Evolutionary conservation across 2,888 invertebrate species (phyloP), one percentile per base, ranked within the genome.

Genomic region (Cacoxenus indagator): DNA sequence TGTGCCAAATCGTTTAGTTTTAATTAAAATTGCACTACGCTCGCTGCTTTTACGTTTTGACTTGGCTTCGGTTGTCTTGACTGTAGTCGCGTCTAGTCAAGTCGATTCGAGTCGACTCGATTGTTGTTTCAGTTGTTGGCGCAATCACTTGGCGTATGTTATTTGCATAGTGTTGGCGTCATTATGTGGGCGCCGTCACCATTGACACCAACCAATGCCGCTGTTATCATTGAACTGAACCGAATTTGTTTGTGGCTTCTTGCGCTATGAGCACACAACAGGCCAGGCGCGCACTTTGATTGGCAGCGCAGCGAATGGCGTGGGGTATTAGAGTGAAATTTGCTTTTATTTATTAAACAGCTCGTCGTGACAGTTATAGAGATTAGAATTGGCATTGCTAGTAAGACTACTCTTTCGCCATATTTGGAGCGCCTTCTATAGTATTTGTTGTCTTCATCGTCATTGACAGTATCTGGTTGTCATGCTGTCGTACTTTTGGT

Each of bases 1-100:
- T 62, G 61, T 45, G 14, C 31, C 11, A 24, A 62, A 62, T 62
- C 61, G 45, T 62, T 62, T 62, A 43, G n/a, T 62, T 62, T 62
- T 62, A 62, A 62, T 62, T 62, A 62, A 62, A 62, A 43, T 55
- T 17, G 27, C 55, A 55, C 14, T 51, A 0, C 45, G 11, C n/a
- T 43, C 14, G 11, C n/a, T 43, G n/a, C n/a, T n/a, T 43, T 9
- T 51, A 51, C 51, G n/a, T n/a, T n/a, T n/a, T n/a, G n/a, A 37
- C 37, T 5, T 11, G 37, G 37, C 37, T 37, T 8, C 11, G 37
- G 6, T n/a, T n/a, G n/a, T n/a, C n/a, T n/a, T n/a, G n/a, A n/a
- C n/a, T n/a, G n/a, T n/a, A n/a, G n/a, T n/a, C n/a, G n/a, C n/a
- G n/a, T n/a, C n/a, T n/a, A n/a, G n/a, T n/a, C n/a, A n/a, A n/a